Evolutionary conservation across 2,888 invertebrate species (phyloP).

Genomic region (Agrilus cyanescens): DNA sequence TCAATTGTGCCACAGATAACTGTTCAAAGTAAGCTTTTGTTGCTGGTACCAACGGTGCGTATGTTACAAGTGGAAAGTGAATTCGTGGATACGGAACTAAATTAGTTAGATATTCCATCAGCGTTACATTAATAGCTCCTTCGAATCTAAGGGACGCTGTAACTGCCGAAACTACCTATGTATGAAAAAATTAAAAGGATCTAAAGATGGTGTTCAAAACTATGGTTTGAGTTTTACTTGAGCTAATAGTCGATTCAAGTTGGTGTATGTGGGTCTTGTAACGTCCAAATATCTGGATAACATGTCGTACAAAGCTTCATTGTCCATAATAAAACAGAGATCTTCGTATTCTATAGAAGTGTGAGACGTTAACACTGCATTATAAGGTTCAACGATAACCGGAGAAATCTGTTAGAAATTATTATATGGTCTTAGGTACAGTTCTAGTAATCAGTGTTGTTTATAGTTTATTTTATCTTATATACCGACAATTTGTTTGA

Average conservation of each 20-base stretch:
- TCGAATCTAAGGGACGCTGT: conserved; percentile 61
- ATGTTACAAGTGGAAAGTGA: conserved; percentile 73
- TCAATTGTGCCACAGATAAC: conserved; percentile 54
- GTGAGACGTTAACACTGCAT: conserved; percentile 57
- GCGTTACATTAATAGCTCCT: conserved; percentile 50
- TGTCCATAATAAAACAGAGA: conserved; percentile 62
- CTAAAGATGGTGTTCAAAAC: background rate
- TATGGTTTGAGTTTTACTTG: conserved; percentile 38
- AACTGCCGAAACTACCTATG: conserved; percentile 52
- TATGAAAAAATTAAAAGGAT: conserved; percentile 1
- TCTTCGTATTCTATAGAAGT: conserved; percentile 57
- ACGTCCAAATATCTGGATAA: conserved; percentile 62
- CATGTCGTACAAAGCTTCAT: conserved; percentile 67
- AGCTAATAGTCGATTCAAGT: conserved; percentile 69
- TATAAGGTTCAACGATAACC: conserved; percentile 67
- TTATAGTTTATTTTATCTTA: too few species aligned
- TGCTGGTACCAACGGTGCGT: conserved; percentile 55
- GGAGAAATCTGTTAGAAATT: conserved; percentile 49
- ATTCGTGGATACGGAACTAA: conserved; percentile 79
- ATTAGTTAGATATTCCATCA: conserved; percentile 71
- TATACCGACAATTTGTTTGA: too few species aligned
- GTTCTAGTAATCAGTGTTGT: too few species aligned
- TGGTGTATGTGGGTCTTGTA: conserved; percentile 71
- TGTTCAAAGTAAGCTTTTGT: conserved; percentile 51
- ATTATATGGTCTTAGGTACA: too few species aligned